phyloP scores from a whole-genome alignment of 2,888 invertebrate species.

The Nasonia oneida region DNA sequence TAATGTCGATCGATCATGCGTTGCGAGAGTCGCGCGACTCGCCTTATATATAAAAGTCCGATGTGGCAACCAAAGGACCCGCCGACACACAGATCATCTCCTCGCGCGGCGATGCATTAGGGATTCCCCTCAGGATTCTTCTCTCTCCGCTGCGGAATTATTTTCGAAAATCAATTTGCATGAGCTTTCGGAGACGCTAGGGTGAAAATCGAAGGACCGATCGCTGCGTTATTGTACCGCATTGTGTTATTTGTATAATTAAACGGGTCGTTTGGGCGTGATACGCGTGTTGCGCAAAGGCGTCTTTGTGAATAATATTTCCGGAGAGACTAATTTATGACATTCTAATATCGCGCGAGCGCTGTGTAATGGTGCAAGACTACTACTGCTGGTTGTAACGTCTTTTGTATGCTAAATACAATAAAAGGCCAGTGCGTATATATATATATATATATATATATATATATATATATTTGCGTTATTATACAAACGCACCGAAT shows the following conservation, averaged over 20 bases:
- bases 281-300: not conserved
- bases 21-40: slow-evolving; percentile 24
- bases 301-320: slow-evolving; percentile 48
- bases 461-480: too few relatives aligned
- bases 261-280: not conserved
- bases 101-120: not conserved
- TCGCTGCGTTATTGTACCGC: not conserved
- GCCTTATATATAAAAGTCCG: not conserved
- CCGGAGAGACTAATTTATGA: slow-evolving; percentile 53
- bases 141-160: not conserved
- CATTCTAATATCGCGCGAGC: slow-evolving; percentile 52
- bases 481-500: slow-evolving; percentile 15
- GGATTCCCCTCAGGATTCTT: not conserved
- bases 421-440: slow-evolving; percentile 12
- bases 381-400: slow-evolving; percentile 57
- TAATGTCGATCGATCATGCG: slow-evolving; percentile 37
- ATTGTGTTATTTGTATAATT: not conserved
- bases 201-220: not conserved
- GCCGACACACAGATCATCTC: not conserved
- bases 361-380: slow-evolving; percentile 54
- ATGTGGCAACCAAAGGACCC: slow-evolving; percentile 20
- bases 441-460: too few relatives aligned
- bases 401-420: slow-evolving; percentile 60
- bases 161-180: not conserved
- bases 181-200: not conserved